Base-by-base conservation (phyloP, 2,113 vertebrate genomes). In the Oreotrochilus melanogaster region DNA sequence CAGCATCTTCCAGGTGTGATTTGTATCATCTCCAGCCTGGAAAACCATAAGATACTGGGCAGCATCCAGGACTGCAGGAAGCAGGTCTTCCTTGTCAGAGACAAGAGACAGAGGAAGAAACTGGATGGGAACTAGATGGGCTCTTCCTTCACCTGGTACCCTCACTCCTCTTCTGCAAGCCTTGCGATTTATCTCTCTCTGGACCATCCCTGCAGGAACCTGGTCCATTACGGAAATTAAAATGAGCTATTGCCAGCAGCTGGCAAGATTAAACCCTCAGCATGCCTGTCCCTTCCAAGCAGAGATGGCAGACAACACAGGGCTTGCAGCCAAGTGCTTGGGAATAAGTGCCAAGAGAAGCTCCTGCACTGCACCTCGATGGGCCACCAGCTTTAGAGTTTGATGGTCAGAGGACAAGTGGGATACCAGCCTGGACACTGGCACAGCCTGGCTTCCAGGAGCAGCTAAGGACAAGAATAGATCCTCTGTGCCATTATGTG, bases 191-290 rank as follows among this genome's bases (percentile, higher is more conserved):
- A 96, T 97, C 88, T 95, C 79, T 58, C 86, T 92, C 75, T 0
- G 3, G 93, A 83, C 95, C 90, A 86, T 79, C 94, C 91, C 95
- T 7, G 15, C 92, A 92, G 85, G 88, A 97, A 88, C 47, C 74
- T 57, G 94, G 78, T 95, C 95, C 96, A 97, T 97, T 97, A 97
- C 39, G 7, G 93, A 97, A 97, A 97, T 97, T 96, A 96, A 97
- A 96, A 86, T 81, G 81, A 96, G 91, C 95, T 91, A 35, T 65
- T 94, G 96, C 96, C 96, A 97, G 94, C 91, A 88, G 82, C 67
- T 92, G 90, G 95, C 95, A 94, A 72, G 78, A 95, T 92, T 71
- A 84, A 93, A 86, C 71, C 73, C 50, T 60, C 78, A 65, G 76
- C 58, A 88, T 0, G 35, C 73, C 82, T 30, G 23, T 75, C 83